phyloP scores from a whole-genome alignment of 2,797 vertebrate species.

The Ara ararauna region DNA sequence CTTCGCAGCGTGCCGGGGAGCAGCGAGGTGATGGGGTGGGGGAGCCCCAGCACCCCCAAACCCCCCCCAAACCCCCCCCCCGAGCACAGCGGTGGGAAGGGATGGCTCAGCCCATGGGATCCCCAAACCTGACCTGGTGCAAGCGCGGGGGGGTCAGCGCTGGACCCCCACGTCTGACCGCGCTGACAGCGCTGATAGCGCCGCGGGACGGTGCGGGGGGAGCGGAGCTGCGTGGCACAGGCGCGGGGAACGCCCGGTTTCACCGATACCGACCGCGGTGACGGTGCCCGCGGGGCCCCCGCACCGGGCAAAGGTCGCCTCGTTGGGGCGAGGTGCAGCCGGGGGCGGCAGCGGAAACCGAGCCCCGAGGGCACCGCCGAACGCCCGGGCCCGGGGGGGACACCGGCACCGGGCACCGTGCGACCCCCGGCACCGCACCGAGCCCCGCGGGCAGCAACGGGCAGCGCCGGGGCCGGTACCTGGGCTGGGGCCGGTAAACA shows the following conservation, averaged over 20 bases:
- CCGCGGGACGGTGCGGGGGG: neutral
- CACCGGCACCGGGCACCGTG: neutral
- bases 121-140: neutral
- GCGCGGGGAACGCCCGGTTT: constrained; percentile 7
- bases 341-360: neutral
- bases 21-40: neutral
- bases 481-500: neutral
- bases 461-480: neutral
- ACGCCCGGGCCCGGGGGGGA: neutral
- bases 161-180: neutral
- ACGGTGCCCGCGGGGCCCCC: neutral
- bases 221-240: neutral
- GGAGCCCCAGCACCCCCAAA: neutral
- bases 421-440: neutral
- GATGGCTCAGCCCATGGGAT: neutral
- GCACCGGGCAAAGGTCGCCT: neutral
- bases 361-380: neutral
- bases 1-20: constrained; percentile 36
- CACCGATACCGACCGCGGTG: neutral
- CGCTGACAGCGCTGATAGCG: neutral
- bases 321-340: neutral
- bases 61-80: too few species aligned
- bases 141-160: neutral
- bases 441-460: neutral
- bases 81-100: neutral